Conservation (phyloP, 2,113 vertebrate species). For the Colossoma macropomum region DNA sequence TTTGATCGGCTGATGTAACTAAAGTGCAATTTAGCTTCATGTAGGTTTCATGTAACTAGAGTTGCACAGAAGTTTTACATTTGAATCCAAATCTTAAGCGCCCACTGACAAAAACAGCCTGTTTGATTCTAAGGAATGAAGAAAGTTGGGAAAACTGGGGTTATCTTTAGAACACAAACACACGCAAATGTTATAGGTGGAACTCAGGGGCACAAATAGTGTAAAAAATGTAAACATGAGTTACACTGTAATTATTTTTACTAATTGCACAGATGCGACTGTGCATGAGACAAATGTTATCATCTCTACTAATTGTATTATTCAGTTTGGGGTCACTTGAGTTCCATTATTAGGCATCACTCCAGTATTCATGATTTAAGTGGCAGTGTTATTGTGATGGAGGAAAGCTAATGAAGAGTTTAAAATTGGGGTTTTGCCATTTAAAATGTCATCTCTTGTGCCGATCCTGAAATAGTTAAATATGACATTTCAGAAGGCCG, state of each 20-base stretch:
- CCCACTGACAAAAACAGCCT: too few species aligned
- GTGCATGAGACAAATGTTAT: background rate
- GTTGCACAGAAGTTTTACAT: too few species aligned
- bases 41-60: too few species aligned
- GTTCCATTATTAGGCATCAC: background rate
- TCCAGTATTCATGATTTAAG: background rate
- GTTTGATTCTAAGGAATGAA: too few species aligned
- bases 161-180: too few species aligned
- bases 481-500: constrained; percentile 17
- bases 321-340: background rate
- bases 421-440: background rate
- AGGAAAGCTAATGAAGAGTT: constrained; percentile 9
- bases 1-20: too few species aligned
- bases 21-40: too few species aligned
- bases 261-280: background rate
- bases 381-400: background rate
- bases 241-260: background rate
- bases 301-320: background rate
- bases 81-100: too few species aligned
- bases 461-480: constrained; percentile 14
- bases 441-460: constrained; percentile 30
- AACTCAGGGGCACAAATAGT: too few species aligned
- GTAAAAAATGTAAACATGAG: background rate
- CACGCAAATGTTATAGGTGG: too few species aligned
- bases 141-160: too few species aligned